Conservation (phyloP, 1,140 invertebrate genomes). For the Atopsyche davidsoni region DNA sequence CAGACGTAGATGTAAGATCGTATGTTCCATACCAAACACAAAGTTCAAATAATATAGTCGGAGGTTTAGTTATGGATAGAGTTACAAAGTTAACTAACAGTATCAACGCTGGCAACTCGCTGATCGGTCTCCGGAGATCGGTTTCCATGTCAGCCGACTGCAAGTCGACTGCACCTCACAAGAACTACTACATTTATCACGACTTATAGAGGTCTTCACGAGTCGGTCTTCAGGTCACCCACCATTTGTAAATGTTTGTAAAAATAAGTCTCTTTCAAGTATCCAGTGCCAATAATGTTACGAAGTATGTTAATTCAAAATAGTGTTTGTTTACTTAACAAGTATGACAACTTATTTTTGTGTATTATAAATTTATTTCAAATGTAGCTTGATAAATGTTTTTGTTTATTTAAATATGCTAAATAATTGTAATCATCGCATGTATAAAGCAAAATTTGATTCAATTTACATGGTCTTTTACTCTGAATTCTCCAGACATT, state of each 20-base stretch:
- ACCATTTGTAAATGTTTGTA: conserved; percentile 23
- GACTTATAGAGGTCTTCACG: conserved; percentile 19
- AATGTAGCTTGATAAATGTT: not conserved
- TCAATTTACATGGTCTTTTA: no score
- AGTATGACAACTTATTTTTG: not conserved
- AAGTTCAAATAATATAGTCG: conserved; percentile 15
- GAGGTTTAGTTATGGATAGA: conserved; percentile 24
- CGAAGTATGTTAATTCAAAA: conserved; percentile 8
- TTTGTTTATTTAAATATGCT: not conserved
- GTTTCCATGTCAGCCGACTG: conserved; percentile 20
- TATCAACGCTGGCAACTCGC: conserved; percentile 8
- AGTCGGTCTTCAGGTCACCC: conserved; percentile 3
- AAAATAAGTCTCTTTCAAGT: conserved; percentile 16
- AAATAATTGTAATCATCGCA: conserved; percentile 1
- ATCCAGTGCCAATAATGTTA: conserved; percentile 17
- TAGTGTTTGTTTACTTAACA: conserved; percentile 4
- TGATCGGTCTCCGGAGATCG: conserved; percentile 14
- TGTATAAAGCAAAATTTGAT: no score
- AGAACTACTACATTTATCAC: conserved; percentile 17
- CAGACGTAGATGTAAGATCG: not conserved
- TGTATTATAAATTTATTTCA: not conserved
- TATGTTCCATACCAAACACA: conserved; percentile 11
- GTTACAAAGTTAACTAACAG: conserved; percentile 21
- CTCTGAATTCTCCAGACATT: no score
- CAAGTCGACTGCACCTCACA: conserved; percentile 10